Conservation (phyloP, 2,888 invertebrate species). For the Sminthurides aquaticus region DNA sequence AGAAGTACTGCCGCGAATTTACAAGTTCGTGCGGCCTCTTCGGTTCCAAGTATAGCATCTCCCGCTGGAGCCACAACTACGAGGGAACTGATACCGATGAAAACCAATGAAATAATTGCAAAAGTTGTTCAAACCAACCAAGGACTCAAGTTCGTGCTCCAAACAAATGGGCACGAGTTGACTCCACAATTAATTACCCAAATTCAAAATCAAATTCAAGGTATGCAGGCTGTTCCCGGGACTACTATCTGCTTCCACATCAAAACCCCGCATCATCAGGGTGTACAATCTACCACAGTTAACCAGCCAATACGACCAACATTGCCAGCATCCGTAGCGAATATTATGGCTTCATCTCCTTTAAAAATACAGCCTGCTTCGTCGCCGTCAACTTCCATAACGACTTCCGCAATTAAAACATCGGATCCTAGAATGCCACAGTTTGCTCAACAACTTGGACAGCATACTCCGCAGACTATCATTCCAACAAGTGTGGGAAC, state of each 20-base stretch:
- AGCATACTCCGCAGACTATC: neutral
- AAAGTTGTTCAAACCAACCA: constrained; percentile 70
- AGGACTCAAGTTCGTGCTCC: constrained; percentile 76
- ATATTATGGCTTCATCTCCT: constrained; percentile 8
- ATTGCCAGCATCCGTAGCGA: neutral
- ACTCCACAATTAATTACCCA: constrained; percentile 55
- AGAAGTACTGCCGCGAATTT: neutral
- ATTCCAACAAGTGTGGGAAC: constrained; percentile 6
- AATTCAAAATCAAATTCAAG: constrained; percentile 85
- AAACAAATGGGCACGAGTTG: constrained; percentile 70
- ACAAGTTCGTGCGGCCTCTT: neutral
- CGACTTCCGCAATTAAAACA: neutral
- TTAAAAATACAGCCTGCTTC: constrained; percentile 6
- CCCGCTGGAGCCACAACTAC: neutral
- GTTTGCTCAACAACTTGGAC: neutral
- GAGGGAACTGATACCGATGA: neutral
- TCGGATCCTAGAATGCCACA: neutral
- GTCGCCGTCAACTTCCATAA: constrained; percentile 13
- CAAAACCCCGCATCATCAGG: constrained; percentile 7
- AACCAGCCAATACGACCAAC: constrained; percentile 1
- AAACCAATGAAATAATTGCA: constrained; percentile 34
- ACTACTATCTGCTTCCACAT: constrained; percentile 19
- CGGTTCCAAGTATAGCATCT: neutral
- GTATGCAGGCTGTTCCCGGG: constrained; percentile 45
- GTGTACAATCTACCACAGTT: neutral